These are phyloP conservation scores for Catharus ustulatus DNA, from an alignment of 2,797 vertebrate species.

Conservation along the genomic window DNA sequence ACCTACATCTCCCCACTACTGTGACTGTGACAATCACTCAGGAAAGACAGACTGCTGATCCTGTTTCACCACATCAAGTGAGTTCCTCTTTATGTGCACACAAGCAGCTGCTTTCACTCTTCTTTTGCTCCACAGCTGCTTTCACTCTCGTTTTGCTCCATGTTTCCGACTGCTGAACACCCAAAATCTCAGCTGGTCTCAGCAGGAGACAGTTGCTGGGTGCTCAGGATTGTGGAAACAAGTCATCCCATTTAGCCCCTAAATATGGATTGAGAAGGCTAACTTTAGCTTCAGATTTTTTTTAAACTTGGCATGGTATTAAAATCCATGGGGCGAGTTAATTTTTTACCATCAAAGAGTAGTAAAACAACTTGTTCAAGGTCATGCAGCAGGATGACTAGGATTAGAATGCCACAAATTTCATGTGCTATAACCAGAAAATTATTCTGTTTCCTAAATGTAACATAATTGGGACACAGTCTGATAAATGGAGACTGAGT, in stretches of 20 bases:
- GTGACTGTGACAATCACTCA: neutral
- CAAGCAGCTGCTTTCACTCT: neutral
- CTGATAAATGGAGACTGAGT: constrained; percentile 62
- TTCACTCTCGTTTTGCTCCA: neutral
- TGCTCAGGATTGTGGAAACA: constrained; percentile 11
- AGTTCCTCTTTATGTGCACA: neutral
- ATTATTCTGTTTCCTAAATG: constrained; percentile 67
- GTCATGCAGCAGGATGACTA: constrained; percentile 48
- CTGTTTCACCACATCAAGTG: neutral
- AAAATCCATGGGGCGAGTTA: constrained; percentile 24
- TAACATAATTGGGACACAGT: constrained; percentile 61
- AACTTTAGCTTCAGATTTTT: constrained; percentile 56
- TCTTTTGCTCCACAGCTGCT: neutral
- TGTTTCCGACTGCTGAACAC: neutral
- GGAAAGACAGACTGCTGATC: neutral
- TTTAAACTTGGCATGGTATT: constrained; percentile 35
- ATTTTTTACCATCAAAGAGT: constrained; percentile 65
- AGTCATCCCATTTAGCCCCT: constrained; percentile 28
- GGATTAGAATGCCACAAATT: constrained; percentile 71
- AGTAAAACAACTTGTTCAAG: constrained; percentile 54
- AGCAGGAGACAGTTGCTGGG: neutral
- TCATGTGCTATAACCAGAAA: constrained; percentile 62
- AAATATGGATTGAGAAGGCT: constrained; percentile 48
- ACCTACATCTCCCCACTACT: neutral
- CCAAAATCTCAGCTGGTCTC: neutral